These are phyloP conservation scores for Drosophila arizonae DNA, from an alignment of 1,140 invertebrate genomes.

Conservation along the genomic window DNA sequence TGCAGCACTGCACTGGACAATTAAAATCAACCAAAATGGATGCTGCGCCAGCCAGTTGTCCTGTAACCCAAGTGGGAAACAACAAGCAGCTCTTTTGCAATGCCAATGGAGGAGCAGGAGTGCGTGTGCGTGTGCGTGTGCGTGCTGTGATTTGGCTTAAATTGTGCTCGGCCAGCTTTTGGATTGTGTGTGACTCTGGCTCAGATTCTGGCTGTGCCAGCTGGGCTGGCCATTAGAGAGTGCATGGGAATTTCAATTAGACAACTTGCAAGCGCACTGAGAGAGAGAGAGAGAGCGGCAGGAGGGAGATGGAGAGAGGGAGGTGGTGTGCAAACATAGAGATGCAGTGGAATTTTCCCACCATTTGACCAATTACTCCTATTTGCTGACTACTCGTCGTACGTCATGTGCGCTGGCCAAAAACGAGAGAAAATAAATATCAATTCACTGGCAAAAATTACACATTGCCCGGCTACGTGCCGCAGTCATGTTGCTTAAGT, in stretches of 20 bases:
- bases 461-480: conserved; percentile 52
- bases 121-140: conserved; percentile 50
- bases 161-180: conserved; percentile 27
- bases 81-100: not conserved
- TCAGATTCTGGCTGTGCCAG: conserved; percentile 18
- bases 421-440: conserved; percentile 17
- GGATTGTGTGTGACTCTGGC: conserved; percentile 16
- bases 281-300: not conserved
- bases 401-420: conserved; percentile 35
- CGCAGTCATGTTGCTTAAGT: conserved; percentile 5
- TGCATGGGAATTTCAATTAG: conserved; percentile 58
- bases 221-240: conserved; percentile 46
- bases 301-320: not conserved
- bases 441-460: conserved; percentile 28
- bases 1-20: conserved; percentile 54
- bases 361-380: conserved; percentile 34
- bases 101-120: not conserved
- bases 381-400: conserved; percentile 23
- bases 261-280: conserved; percentile 13
- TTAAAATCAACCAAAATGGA: conserved; percentile 76
- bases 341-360: conserved; percentile 36
- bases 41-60: conserved; percentile 43
- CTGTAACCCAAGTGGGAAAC: conserved; percentile 7
- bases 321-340: not conserved
- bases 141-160: conserved; percentile 56